Evolutionary conservation across 23 tunicate genomes (phyloP).

Genomic region (Styela clava): DNA sequence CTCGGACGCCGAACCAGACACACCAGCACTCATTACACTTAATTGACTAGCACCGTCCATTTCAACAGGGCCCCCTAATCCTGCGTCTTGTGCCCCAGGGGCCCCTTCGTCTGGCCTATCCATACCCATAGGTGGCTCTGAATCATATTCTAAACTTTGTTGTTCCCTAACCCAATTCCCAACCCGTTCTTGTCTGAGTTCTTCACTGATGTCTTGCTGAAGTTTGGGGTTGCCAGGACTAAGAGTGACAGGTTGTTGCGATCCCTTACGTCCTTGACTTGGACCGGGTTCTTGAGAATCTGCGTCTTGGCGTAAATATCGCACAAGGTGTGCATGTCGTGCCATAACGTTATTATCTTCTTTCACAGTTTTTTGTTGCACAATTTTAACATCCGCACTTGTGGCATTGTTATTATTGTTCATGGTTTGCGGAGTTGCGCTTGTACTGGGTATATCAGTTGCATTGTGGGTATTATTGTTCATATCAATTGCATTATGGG

Average conservation of each 20-base stretch:
- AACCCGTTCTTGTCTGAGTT: slow-evolving; percentile 63
- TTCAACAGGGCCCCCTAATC: slow-evolving; percentile 19
- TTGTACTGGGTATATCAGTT: neutral
- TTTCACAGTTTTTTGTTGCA: neutral
- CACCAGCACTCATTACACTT: slow-evolving; percentile 80
- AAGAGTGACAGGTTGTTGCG: neutral
- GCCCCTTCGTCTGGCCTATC: slow-evolving; percentile 12
- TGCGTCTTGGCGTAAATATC: slow-evolving; percentile 50
- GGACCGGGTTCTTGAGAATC: slow-evolving; percentile 13
- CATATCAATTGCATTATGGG: neutral
- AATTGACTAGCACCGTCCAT: slow-evolving; percentile 75
- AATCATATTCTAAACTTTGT: slow-evolving; percentile 53
- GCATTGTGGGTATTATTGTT: neutral
- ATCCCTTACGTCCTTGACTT: neutral
- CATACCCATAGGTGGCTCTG: slow-evolving; percentile 86
- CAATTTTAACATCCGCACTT: neutral
- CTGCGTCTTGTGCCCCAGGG: slow-evolving; percentile 11
- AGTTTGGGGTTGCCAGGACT: slow-evolving; percentile 36
- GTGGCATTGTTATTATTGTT: neutral
- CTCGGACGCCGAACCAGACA: slow-evolving; percentile 79
- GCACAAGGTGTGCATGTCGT: slow-evolving; percentile 61
- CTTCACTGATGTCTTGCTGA: slow-evolving; percentile 65
- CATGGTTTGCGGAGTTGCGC: slow-evolving; percentile 21
- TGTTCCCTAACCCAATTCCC: slow-evolving; percentile 75
- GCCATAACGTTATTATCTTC: slow-evolving; percentile 7